These are phyloP conservation scores for human DNA, from an alignment of 2,113 vertebrate genomes.

Conservation along the genomic window DNA sequence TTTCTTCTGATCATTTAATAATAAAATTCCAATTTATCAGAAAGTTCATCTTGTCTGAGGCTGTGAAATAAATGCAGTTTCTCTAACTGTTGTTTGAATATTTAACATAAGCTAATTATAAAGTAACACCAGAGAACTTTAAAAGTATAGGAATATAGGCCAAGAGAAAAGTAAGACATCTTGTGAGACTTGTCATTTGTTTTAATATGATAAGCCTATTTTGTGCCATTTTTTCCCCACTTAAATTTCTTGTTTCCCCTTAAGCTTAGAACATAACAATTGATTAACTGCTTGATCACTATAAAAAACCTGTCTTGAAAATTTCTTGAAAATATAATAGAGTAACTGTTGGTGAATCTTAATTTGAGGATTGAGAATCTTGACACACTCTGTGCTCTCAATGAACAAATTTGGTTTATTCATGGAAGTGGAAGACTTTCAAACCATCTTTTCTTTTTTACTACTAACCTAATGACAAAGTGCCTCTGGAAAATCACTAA, in stretches of 20 bases:
- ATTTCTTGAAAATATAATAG: neutral
- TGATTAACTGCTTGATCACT: neutral
- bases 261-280: neutral
- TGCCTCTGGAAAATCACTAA: neutral
- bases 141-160: neutral
- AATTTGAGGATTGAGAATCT: neutral
- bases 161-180: neutral
- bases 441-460: neutral
- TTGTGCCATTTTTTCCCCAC: neutral
- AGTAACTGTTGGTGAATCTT: neutral
- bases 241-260: neutral
- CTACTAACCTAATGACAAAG: neutral
- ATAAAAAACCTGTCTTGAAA: neutral
- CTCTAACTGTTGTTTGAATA: constrained; percentile 13
- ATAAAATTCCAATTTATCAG: neutral
- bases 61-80: neutral
- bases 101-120: neutral
- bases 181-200: neutral
- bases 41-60: neutral
- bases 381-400: neutral
- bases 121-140: neutral
- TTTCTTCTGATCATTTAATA: neutral
- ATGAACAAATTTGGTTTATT: neutral
- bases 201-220: neutral
- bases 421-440: neutral